A percentile compares a stretch with the other conserved stretches of the same genome.
Conservation (phyloP, 2,113 vertebrate species). For the Zootoca vivipara region DNA sequence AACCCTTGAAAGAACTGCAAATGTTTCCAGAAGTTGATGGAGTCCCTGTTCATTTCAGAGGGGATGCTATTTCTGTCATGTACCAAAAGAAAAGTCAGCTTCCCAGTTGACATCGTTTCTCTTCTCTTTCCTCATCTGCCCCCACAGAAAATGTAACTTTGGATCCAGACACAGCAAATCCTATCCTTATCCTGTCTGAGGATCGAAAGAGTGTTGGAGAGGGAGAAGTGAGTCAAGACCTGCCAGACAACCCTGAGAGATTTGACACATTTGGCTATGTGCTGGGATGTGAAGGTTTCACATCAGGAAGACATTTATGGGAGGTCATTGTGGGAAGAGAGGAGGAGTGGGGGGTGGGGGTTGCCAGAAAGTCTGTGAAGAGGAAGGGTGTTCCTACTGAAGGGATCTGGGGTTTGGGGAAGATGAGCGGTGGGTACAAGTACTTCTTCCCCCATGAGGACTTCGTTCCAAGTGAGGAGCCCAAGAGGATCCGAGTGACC, state of each 20-base stretch:
- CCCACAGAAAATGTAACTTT: not conserved
- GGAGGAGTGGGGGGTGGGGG: not conserved
- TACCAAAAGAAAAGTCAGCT: not conserved
- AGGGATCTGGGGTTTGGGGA: not conserved
- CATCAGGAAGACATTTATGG: not conserved
- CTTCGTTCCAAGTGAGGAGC: too few relatives aligned
- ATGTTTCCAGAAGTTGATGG: too few relatives aligned
- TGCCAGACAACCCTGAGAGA: not conserved
- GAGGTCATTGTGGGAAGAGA: not conserved
- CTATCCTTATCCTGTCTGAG: not conserved
- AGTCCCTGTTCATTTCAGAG: not conserved
- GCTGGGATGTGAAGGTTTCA: not conserved
- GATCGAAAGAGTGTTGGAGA: not conserved
- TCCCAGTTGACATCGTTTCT: not conserved
- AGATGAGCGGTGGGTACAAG: too few relatives aligned
- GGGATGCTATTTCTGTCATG: not conserved
- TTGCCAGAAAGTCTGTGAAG: not conserved
- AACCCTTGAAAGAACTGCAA: too few relatives aligned
- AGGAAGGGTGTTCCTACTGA: not conserved
- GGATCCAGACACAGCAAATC: not conserved
- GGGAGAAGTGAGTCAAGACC: rapidly evolving
- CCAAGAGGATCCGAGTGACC: not conserved
- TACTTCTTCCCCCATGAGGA: not conserved
- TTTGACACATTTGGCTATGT: not conserved
- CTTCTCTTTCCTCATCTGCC: not conserved